phyloP scores from a whole-genome alignment of 2,113 vertebrate genomes.

The Tragelaphus imberbis region DNA sequence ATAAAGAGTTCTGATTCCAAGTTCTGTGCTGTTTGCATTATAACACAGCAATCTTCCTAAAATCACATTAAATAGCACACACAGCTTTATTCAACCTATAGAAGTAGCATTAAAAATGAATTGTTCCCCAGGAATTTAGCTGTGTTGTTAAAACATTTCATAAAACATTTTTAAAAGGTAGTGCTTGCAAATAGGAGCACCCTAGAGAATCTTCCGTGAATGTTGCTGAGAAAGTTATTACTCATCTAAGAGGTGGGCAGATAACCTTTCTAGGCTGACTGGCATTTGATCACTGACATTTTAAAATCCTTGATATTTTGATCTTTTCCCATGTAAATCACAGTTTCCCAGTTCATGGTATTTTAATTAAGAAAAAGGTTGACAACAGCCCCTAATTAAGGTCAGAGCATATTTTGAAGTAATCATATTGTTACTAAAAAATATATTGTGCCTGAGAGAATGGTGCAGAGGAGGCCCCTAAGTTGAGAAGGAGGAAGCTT shows the following conservation, averaged over 20 bases:
- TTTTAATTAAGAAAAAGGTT: conserved; percentile 77
- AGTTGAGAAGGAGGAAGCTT: conserved; percentile 41
- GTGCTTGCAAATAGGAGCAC: background rate
- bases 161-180: background rate
- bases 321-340: conserved; percentile 72
- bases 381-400: conserved; percentile 73
- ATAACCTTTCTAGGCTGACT: conserved; percentile 67
- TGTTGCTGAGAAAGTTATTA: conserved; percentile 58
- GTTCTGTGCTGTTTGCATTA: background rate
- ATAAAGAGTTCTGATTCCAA: background rate
- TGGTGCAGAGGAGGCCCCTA: conserved; percentile 51
- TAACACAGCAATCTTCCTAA: background rate
- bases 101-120: background rate
- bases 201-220: background rate
- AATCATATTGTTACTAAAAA: conserved; percentile 60
- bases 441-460: conserved; percentile 52
- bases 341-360: conserved; percentile 65
- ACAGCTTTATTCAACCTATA: background rate
- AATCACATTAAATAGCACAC: background rate
- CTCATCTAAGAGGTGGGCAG: conserved; percentile 60
- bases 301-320: conserved; percentile 64
- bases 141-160: conserved; percentile 2
- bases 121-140: conserved; percentile 22
- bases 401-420: conserved; percentile 68
- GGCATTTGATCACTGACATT: conserved; percentile 72